Base-by-base conservation (phyloP, 2,888 invertebrate species). In the Lagria hirta region DNA sequence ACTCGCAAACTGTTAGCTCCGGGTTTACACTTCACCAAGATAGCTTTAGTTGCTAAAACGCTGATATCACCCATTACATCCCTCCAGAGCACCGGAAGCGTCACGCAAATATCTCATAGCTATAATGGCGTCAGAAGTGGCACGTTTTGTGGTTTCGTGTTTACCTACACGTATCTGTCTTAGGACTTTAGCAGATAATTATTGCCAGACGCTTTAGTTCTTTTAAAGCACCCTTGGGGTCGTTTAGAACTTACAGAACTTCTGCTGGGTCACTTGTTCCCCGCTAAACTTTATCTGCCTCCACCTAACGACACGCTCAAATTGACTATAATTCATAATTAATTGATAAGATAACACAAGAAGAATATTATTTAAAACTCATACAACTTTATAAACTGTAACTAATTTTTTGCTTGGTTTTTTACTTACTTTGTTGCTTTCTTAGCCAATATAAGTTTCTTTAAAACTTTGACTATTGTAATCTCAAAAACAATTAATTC, bases 1-100 rank as follows among this genome's bases (percentile, higher is more conserved):
- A 59, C 58, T 61, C 55, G 58, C 57, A 58, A 60, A 64, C 59
- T 59, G 62, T 62, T 62, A 60, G 61, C 59, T 60, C 56, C 55
- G 52, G 59, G 61, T 65, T 62, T 63, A 60, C 62, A 61, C 61
- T 62, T 58, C 52, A 54, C 52, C 55, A 58, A 57, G 57, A 63
- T 61, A 56, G 58, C 55, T 58, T 55, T 59, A 57, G 43, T 53
- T 57, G 55, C 51, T 58, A 51, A 60, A 59, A 58, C 53, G 60
- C 55, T 62, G 62, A 61, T 62, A 64, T 55, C 58, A 49, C 46
- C 51, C 47, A 44, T 53, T 47, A 55, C 55, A 48, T 55, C 51
- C 51, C 56, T 52, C 47, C 37, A 41, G 45, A 48, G 43, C 48
- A 41, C 42, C 36, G 52, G 33, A 52, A 49, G 41, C 50, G 48